phyloP scores from a whole-genome alignment of 2,113 vertebrate species.

The Ochotona princeps region DNA sequence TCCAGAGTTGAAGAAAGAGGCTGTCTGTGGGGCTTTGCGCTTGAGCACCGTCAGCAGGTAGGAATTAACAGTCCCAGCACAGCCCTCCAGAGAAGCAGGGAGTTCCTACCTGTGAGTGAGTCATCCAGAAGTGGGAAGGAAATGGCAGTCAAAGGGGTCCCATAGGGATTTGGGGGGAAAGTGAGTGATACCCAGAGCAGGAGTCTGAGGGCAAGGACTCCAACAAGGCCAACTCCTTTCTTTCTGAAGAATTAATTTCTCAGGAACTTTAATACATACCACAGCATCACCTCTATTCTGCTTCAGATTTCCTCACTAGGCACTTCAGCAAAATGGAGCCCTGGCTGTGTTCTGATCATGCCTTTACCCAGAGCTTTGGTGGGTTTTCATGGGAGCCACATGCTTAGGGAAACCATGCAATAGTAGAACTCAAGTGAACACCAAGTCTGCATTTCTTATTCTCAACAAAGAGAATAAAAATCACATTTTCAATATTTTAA shows the following conservation, averaged over 20 bases:
- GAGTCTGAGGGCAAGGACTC: not conserved
- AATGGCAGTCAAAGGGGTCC: not conserved
- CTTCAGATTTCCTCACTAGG: not conserved
- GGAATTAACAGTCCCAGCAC: not conserved
- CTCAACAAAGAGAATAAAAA: slow-evolving; percentile 49
- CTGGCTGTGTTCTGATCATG: not conserved
- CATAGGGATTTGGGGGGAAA: not conserved
- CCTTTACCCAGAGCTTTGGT: too few species aligned
- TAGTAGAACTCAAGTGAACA: not conserved
- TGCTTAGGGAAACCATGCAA: not conserved
- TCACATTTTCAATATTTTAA: slow-evolving; percentile 63
- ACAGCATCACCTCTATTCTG: not conserved
- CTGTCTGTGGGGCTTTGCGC: not conserved
- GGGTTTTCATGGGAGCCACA: not conserved
- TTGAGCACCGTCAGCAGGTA: not conserved
- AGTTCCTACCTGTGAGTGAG: rapidly evolving
- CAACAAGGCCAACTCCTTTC: not conserved
- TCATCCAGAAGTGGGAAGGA: not conserved
- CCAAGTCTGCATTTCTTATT: slow-evolving; percentile 42
- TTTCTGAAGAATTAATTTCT: not conserved
- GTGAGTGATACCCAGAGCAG: not conserved
- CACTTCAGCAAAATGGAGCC: not conserved
- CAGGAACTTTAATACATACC: not conserved
- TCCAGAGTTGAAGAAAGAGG: not conserved
- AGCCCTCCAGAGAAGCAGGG: not conserved